Evolutionary conservation across 2,113 vertebrate genomes (phyloP), one percentile per base, ranked within the genome.

Genomic region (Gymnocephalus cernua): DNA sequence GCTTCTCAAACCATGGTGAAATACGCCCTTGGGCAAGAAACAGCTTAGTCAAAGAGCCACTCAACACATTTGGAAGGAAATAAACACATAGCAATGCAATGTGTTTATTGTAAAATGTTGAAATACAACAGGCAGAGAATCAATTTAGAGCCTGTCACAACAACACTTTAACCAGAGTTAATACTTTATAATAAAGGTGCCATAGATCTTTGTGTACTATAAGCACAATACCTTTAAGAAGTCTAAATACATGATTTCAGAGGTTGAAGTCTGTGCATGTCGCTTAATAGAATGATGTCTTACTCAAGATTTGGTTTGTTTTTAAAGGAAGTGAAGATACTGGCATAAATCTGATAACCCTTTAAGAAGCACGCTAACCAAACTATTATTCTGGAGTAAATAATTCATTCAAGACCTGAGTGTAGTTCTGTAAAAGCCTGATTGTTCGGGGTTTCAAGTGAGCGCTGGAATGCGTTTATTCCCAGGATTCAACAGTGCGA

Each of bases 21-120:
- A 91, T 68, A 92, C 68, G 79, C 80, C 90, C 86, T 70, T 47
- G 1, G 90, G 92, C 82, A 32, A 75, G 58, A 91, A 85, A 79
- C 50, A 27, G 88, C 87, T 93, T 65, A 78, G 88, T 88, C 80
- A 66, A 89, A 87, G 79, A 89, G 54, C 61, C 84, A 90, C 79
- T 87, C 84, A 82, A 80, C 78, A 84, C 76, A 72, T 76, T 59
- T 35, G 23, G 78, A 84, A 79, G 78, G 76, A 84, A 86, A 75
- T 88, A 75, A 89, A 82, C 74, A 83, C 48, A 57, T 23, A 23
- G 77, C 51, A 9, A 32, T 15, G 35, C 58, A 76, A 70, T 41
- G 38, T 41, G 38, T 11, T 41, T 11, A 41, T 41, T 41, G 80
- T 80, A 77, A 72, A 77, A 82, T 21, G 81, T 63, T 65, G 83